These are phyloP conservation scores for Microcebus tavaratra DNA, from an alignment of 2,113 vertebrate species.

Conservation along the genomic window DNA sequence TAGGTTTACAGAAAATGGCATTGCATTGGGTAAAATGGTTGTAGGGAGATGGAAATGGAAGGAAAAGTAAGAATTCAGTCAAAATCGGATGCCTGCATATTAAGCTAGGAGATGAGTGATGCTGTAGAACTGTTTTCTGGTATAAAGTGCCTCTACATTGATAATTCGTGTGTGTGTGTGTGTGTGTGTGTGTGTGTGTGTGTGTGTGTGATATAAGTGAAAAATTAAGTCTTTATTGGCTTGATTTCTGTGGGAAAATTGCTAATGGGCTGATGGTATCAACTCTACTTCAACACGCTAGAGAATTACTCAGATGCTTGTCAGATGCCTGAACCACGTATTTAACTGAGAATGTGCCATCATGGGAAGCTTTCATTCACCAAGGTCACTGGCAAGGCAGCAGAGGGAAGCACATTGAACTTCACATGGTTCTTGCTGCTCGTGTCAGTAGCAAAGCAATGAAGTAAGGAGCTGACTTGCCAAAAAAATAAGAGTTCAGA, in stretches of 20 bases:
- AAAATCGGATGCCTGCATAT: neutral
- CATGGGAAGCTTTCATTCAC: neutral
- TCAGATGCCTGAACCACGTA: neutral
- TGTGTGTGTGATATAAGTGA: too few relatives aligned
- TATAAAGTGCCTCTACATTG: rapidly evolving
- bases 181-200: too few relatives aligned
- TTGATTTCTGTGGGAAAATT: slow-evolving; percentile 54
- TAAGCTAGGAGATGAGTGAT: neutral
- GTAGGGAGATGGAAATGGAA: neutral
- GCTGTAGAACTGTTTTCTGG: neutral
- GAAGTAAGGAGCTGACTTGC: slow-evolving; percentile 24
- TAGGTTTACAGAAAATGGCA: neutral
- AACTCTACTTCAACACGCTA: neutral
- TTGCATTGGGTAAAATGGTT: neutral
- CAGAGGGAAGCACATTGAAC: neutral
- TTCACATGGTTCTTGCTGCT: neutral
- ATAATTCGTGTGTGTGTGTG: rapidly evolving
- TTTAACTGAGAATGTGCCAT: slow-evolving; percentile 44
- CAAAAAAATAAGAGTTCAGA: slow-evolving; percentile 60
- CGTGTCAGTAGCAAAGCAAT: slow-evolving; percentile 27
- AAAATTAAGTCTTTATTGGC: neutral
- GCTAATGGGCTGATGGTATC: neutral
- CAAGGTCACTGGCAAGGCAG: slow-evolving; percentile 20
- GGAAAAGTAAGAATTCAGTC: neutral
- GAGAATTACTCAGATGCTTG: slow-evolving; percentile 22